Percentiles rank a stretch among this genome's conserved stretches.
phyloP scores from a whole-genome alignment of 2,797 vertebrate genomes.

The Hirundo rustica region DNA sequence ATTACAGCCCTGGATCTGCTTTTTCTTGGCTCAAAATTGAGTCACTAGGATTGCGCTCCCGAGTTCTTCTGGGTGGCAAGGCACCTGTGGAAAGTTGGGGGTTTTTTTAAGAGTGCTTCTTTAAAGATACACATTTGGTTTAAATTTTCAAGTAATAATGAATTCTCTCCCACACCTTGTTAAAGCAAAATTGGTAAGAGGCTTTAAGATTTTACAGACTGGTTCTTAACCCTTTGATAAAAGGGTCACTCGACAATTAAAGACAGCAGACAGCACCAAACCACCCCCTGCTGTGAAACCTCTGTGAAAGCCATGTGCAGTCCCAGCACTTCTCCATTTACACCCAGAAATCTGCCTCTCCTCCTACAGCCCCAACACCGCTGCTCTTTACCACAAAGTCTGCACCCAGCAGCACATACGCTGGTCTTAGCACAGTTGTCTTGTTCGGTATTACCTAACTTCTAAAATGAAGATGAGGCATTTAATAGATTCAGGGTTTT shows the following conservation, averaged over 20 bases:
- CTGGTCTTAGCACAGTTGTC: not conserved
- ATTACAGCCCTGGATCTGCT: not conserved
- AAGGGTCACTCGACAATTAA: not conserved
- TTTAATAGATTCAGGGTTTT: slow-evolving; percentile 73
- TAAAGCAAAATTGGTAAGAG: not conserved
- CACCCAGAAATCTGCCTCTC: not conserved
- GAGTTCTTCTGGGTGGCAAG: slow-evolving; percentile 21
- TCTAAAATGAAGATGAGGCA: slow-evolving; percentile 37
- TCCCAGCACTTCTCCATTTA: not conserved
- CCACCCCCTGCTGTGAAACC: not conserved
- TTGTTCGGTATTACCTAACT: not conserved
- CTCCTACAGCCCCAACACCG: accelerated
- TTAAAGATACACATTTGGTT: not conserved
- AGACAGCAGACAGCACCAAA: not conserved
- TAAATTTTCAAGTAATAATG: not conserved
- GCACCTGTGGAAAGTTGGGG: not conserved
- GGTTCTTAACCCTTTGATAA: not conserved
- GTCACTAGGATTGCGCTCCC: not conserved
- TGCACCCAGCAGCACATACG: accelerated
- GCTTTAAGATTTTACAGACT: not conserved
- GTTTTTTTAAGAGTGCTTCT: not conserved
- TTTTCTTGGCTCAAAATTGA: slow-evolving; percentile 8
- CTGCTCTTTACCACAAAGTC: accelerated
- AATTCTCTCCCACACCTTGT: not conserved
- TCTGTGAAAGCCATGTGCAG: not conserved